These are phyloP conservation scores for Nipponia nippon DNA, from an alignment of 2,113 vertebrate species.

Conservation along the genomic window DNA sequence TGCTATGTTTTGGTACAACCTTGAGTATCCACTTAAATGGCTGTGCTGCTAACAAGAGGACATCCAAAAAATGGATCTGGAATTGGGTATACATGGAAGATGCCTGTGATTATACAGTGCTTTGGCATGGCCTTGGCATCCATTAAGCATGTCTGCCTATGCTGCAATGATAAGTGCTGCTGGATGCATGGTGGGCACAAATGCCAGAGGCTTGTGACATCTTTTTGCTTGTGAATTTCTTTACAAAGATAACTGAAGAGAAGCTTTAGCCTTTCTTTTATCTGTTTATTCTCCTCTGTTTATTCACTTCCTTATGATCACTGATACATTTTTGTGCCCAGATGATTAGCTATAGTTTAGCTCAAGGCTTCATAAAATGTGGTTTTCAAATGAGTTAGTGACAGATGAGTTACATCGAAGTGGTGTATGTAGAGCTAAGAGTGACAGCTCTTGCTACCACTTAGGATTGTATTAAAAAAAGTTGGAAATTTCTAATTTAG, in stretches of 20 bases:
- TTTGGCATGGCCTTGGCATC: neutral
- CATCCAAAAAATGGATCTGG: too few relatives aligned
- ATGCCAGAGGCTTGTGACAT: neutral
- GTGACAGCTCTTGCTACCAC: neutral
- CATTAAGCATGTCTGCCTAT: neutral
- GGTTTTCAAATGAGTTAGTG: neutral
- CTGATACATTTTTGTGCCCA: neutral
- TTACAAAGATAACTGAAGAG: neutral
- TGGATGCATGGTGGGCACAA: neutral
- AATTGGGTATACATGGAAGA: neutral
- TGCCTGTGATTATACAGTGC: neutral
- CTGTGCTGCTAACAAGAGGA: neutral
- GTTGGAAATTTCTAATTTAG: neutral
- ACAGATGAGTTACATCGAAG: neutral
- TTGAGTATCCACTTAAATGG: neutral
- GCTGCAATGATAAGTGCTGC: neutral
- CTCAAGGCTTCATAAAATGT: slow-evolving; percentile 3
- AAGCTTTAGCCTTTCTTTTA: neutral
- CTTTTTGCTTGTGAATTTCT: neutral
- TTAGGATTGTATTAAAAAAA: neutral
- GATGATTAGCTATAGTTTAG: slow-evolving; percentile 12
- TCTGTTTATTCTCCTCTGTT: neutral
- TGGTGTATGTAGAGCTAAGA: neutral
- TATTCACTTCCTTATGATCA: neutral
- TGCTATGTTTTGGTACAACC: neutral